Evolutionary conservation across 1,140 invertebrate genomes (phyloP), one percentile per base, ranked within the genome.

Genomic region (Littorina saxatilis): DNA sequence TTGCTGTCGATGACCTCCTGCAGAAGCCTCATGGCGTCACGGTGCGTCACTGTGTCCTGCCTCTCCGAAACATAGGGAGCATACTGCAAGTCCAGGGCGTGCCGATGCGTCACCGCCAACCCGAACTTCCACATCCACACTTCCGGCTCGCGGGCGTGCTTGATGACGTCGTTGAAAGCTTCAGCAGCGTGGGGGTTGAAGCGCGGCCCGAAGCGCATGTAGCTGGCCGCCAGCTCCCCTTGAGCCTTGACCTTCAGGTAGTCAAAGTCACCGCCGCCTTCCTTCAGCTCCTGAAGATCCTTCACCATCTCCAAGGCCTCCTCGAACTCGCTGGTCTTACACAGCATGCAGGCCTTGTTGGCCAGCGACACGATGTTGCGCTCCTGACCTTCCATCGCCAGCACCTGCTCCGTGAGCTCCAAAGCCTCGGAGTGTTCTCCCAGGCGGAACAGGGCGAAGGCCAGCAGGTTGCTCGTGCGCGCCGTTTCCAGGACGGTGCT

Each of bases 311-410:
- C 39, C 20, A 29, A 23, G 5, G 40, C 27, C 2, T 73, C 70
- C 2, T 52, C 70, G 11, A 47, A 32, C 39, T 17, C 23, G 0
- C 20, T 17, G 4, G 13, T 2, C 23, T 13, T 0, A 23, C 43
- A 32, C 2, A 50, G 40, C 70, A 73, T 47, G 70, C 15, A 27
- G 40, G 43, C 40, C 37, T 73, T 73, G 40, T 73, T 73, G 70
- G 70, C 70, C 39, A 73, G 43, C 2, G 70, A 47, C 3, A 73
- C 70, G 70, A 73, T 73, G 70, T 73, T 73, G n/a, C 50, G n/a
- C 7, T n/a, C 20, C 43, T 73, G 70, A 73, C 32, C 43, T 7
- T 47, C 40, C 70, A 73, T 73, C 40, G 47, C 39, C n/a, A 73
- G 20, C 23, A 73, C 70, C 50, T 47, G n/a, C 2, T 73, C 40